A percentile compares a stretch with the other conserved stretches of the same genome.
phyloP scores from a whole-genome alignment of 2,113 vertebrate species.

The Upupa epops region DNA sequence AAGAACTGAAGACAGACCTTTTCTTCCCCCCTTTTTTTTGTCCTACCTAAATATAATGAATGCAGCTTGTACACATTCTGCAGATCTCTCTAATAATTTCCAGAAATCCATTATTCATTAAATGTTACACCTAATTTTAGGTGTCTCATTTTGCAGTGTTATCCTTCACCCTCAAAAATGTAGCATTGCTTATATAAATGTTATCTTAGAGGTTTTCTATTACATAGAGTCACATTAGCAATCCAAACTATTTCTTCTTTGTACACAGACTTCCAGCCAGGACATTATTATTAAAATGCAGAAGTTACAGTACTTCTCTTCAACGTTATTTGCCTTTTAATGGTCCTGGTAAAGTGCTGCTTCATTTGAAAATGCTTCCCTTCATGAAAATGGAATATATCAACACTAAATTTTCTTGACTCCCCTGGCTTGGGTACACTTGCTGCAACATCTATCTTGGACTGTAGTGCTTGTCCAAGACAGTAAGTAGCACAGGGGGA shows the following conservation, averaged over 20 bases:
- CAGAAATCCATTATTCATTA: constrained; percentile 12
- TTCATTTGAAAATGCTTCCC: not conserved
- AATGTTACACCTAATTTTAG: constrained; percentile 31
- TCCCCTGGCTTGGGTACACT: not conserved
- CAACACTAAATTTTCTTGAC: not conserved
- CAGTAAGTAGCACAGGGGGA: not conserved
- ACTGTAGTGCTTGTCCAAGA: not conserved
- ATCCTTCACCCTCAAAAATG: constrained; percentile 4
- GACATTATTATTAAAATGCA: constrained; percentile 27
- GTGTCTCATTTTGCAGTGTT: constrained; percentile 30
- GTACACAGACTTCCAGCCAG: not conserved
- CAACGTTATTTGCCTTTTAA: constrained; percentile 22
- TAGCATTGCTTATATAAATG: constrained; percentile 33
- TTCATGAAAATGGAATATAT: not conserved
- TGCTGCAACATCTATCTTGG: not conserved
- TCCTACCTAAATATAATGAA: not conserved
- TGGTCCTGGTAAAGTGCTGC: not conserved
- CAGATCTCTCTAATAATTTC: not conserved
- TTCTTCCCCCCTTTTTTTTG: not conserved
- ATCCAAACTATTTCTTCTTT: constrained; percentile 39
- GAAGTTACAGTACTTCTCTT: constrained; percentile 5
- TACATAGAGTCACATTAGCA: constrained; percentile 5
- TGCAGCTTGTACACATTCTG: not conserved
- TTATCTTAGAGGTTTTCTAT: constrained; percentile 22
- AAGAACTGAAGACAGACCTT: not conserved